Percentiles rank a stretch among this genome's conserved stretches.
Conservation (phyloP, 2,888 invertebrate genomes). For the Cheiracanthium punctorium region DNA sequence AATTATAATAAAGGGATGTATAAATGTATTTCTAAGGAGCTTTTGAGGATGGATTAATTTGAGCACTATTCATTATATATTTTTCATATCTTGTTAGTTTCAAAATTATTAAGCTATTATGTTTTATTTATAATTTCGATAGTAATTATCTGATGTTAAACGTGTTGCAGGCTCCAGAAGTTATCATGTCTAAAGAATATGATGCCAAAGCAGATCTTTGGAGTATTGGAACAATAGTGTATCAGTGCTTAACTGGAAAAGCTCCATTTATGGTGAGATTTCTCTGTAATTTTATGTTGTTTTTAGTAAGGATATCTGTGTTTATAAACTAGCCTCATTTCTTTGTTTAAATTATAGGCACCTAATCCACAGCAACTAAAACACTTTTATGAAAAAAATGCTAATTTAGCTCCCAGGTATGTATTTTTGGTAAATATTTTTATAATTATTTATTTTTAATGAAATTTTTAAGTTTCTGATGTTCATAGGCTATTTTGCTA, state of each 20-base stretch:
- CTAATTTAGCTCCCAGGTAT: conserved; percentile 91
- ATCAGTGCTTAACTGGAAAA: conserved; percentile 98
- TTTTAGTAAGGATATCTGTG: neutral
- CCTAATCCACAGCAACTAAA: conserved; percentile 98
- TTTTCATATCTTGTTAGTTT: no score
- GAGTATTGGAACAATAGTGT: conserved; percentile 99
- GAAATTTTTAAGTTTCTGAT: neutral
- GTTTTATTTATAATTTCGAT: no score
- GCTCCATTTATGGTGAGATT: conserved; percentile 86
- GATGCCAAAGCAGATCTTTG: conserved; percentile 99
- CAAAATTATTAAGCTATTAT: no score
- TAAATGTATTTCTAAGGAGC: no score
- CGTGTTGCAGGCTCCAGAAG: conserved; percentile 89
- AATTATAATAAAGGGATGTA: no score
- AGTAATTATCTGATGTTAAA: no score
- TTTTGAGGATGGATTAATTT: no score
- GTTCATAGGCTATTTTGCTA: no score
- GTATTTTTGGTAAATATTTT: conserved; percentile 79
- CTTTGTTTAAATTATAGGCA: conserved; percentile 84
- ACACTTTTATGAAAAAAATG: conserved; percentile 96
- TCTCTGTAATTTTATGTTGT: neutral
- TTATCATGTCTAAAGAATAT: conserved; percentile 98
- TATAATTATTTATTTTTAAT: neutral
- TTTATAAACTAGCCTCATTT: neutral
- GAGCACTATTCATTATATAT: no score